Evolutionary conservation across 2,888 invertebrate genomes (phyloP).

Genomic region (Glaucopsyche alexis): DNA sequence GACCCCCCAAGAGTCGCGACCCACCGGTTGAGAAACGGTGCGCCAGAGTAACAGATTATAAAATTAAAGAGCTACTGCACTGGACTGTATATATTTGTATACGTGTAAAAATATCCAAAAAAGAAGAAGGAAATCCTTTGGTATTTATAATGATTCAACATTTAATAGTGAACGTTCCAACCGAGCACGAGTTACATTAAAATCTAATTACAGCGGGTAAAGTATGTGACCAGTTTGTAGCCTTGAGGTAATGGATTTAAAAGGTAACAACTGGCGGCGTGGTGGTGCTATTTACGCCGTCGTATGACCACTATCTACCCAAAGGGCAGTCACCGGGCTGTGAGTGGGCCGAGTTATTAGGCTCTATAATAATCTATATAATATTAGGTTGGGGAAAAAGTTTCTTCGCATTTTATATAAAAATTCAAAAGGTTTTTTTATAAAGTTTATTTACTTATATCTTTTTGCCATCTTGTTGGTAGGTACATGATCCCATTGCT

Average conservation of each 20-base stretch:
- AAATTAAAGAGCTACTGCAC: too few species aligned
- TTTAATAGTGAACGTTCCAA: not conserved
- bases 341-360: not conserved
- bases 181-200: not conserved
- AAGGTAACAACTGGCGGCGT: not conserved
- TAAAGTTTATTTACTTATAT: too few species aligned
- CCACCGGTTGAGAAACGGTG: too few species aligned
- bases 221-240: slow-evolving; percentile 12
- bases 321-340: not conserved
- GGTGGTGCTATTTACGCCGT: slow-evolving; percentile 1
- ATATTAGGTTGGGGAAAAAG: too few species aligned
- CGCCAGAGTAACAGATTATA: not conserved
- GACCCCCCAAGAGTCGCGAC: too few species aligned
- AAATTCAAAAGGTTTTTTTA: too few species aligned
- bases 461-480: too few species aligned
- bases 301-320: not conserved
- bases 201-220: slow-evolving; percentile 8
- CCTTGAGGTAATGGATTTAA: slow-evolving; percentile 14
- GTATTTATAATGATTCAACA: slow-evolving; percentile 7
- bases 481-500: too few species aligned
- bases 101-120: not conserved
- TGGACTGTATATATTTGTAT: not conserved
- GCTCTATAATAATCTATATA: not conserved
- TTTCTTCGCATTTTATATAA: too few species aligned
- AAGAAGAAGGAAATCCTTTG: not conserved